These are phyloP conservation scores for Pseudomyrmex pallidus DNA, from an alignment of 1,140 invertebrate genomes.

Conservation along the genomic window DNA sequence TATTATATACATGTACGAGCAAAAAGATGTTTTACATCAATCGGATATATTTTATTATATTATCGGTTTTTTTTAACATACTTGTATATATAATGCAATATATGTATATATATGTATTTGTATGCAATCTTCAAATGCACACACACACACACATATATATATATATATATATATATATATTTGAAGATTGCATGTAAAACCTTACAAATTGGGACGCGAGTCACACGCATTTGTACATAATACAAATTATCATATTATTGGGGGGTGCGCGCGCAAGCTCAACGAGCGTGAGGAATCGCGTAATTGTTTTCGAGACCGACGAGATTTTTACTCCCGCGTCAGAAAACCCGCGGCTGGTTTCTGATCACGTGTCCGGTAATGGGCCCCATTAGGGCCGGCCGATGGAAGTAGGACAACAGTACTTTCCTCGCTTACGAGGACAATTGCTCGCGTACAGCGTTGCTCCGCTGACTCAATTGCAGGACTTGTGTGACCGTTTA, in stretches of 20 bases:
- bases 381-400: constrained; percentile 39
- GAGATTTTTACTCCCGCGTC: constrained; percentile 10
- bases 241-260: neutral
- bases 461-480: constrained; percentile 48
- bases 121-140: no score
- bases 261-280: neutral
- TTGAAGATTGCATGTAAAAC: neutral
- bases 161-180: neutral
- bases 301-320: constrained; percentile 13
- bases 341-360: constrained; percentile 23
- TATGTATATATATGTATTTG: no score
- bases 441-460: constrained; percentile 39
- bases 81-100: neutral
- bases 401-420: constrained; percentile 64
- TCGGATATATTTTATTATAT: no score
- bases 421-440: constrained; percentile 37
- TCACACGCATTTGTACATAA: no score
- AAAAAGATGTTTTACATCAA: no score
- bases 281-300: neutral
- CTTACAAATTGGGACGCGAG: neutral
- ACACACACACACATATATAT: no score
- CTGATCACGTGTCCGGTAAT: constrained; percentile 52
- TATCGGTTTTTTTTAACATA: no score
- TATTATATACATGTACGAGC: neutral
- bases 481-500: constrained; percentile 48